These are phyloP conservation scores for Rhizomys pruinosus DNA, from an alignment of 2,113 vertebrate species.

Conservation along the genomic window DNA sequence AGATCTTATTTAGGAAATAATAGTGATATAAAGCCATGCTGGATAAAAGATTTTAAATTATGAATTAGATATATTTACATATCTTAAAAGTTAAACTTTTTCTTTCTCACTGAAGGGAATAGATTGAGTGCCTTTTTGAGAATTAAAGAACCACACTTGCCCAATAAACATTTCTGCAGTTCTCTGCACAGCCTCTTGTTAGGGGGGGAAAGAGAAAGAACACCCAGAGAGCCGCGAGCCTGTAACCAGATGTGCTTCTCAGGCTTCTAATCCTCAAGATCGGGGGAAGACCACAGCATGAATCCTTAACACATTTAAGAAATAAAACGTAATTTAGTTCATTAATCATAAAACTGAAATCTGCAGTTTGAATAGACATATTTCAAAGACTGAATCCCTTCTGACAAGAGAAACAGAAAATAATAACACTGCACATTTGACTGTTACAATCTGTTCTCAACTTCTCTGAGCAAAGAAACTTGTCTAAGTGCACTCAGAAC, in stretches of 20 bases:
- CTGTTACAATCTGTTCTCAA: accelerated
- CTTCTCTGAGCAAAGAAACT: neutral
- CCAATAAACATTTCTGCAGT: conserved; percentile 51
- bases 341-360: conserved; percentile 66
- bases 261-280: conserved; percentile 54
- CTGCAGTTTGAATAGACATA: conserved; percentile 57
- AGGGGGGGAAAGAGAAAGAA: conserved; percentile 53
- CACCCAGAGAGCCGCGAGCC: conserved; percentile 49
- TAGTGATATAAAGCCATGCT: neutral
- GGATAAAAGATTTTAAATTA: neutral
- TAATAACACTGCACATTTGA: neutral
- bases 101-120: neutral
- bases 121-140: conserved; percentile 42
- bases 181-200: neutral
- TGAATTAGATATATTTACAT: neutral
- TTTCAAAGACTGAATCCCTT: conserved; percentile 60
- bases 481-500: neutral
- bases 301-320: conserved; percentile 79
- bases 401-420: conserved; percentile 71
- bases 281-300: conserved; percentile 67
- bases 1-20: conserved; percentile 46
- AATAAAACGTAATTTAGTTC: conserved; percentile 73
- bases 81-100: conserved; percentile 1
- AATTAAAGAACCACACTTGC: conserved; percentile 32
- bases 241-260: conserved; percentile 68